These are phyloP conservation scores for Epicauta chinensis DNA, from an alignment of 1,140 invertebrate species.

Conservation along the genomic window DNA sequence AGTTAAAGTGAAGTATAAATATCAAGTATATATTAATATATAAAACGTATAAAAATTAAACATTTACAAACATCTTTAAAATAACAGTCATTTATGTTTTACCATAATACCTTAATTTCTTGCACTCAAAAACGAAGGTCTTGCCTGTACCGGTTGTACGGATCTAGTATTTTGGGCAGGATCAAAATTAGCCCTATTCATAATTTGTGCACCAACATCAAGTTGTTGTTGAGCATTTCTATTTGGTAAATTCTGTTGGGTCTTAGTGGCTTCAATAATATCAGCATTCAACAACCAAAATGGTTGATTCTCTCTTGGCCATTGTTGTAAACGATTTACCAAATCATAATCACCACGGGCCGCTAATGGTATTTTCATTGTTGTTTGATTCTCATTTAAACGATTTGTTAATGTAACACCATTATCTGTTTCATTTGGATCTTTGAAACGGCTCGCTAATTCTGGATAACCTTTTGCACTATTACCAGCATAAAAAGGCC, in stretches of 20 bases:
- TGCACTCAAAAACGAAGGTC: too few species aligned
- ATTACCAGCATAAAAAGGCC: conserved; percentile 33
- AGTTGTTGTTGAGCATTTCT: not conserved
- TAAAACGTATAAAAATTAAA: too few species aligned
- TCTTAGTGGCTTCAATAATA: conserved; percentile 42
- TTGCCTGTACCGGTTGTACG: too few species aligned
- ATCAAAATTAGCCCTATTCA: too few species aligned
- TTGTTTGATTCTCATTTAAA: conserved; percentile 27
- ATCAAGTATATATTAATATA: too few species aligned
- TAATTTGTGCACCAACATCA: too few species aligned
- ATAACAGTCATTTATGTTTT: too few species aligned
- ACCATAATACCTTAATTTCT: too few species aligned
- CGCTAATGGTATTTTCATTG: conserved; percentile 40
- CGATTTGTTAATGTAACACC: conserved; percentile 27
- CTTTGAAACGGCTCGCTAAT: conserved; percentile 31
- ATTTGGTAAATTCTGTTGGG: not conserved
- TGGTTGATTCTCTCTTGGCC: conserved; percentile 49
- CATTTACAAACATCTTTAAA: too few species aligned
- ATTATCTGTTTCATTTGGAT: conserved; percentile 16
- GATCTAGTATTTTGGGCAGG: too few species aligned
- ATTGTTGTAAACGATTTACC: conserved; percentile 44
- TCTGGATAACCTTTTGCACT: conserved; percentile 32
- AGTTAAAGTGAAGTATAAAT: too few species aligned
- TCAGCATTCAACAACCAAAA: conserved; percentile 52
- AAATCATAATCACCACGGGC: conserved; percentile 44